Evolutionary conservation across 2,113 vertebrate species (phyloP), one percentile per base, ranked within the genome.

Genomic region (Larimichthys crocea): DNA sequence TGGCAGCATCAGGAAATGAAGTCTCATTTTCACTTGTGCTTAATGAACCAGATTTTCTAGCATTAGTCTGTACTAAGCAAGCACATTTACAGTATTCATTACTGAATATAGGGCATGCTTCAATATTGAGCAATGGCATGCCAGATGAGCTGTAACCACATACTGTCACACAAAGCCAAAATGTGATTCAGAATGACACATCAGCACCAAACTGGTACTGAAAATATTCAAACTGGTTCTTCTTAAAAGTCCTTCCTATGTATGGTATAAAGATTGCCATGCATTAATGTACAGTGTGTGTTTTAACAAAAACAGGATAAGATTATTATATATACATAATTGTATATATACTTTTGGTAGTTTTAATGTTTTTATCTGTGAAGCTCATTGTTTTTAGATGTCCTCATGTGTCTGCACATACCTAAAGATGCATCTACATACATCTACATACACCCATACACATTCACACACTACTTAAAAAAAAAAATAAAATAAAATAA

Each of bases 21-120:
- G 60, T 77, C 65, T 85, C 7, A 83, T 74, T 77, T 64, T 72
- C 48, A n/a, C 11, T 65, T 66, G 66, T 66, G 73, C 50, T 88
- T 82, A 84, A 82, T 80, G 50, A 77, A 63, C 5, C 59, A 53
- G 50, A 66, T 84, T 90, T 57, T 59, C 40, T 6, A 24, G 65
- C 49, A 74, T 86, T 82, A 80, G 49, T 82, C 49, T 66, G 52
- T 61, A 73, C 26, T 65, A 60, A 83, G 55, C 73, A 83, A 64
- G 55, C 35, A 61, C 50, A 86, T 86, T 80, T 72, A 80, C 46
- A 69, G 76, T 76, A 76, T 64, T 63, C 20, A 79, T 29, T 63
- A 26, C 24, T 66, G 53, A 74, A 81, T 79, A 46, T 66, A 71
- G 61, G 82, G 26, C 61, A 67, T 56, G 66, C n/a, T 76, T 65